phyloP scores from a whole-genome alignment of 2,113 vertebrate genomes.

The Rhipidura dahli region DNA sequence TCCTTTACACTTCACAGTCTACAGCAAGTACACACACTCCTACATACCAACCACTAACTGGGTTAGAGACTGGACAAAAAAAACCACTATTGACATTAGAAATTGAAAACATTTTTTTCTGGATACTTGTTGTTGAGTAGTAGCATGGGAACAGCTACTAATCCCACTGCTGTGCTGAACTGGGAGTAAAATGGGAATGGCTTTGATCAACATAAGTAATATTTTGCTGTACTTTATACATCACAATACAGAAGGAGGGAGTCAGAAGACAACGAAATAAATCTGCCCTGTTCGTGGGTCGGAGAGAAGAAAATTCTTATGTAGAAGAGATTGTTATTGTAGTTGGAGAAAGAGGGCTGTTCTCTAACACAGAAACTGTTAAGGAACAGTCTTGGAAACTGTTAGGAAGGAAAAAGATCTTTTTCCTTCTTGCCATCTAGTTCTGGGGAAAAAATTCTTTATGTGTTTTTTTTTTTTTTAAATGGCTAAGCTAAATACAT shows the following conservation, averaged over 20 bases:
- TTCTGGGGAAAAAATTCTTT: not conserved
- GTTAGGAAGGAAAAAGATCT: not conserved
- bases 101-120: not conserved
- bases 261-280: not conserved
- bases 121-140: not conserved
- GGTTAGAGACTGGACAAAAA: not conserved
- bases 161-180: not conserved
- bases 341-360: not conserved
- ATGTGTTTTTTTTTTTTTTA: not conserved
- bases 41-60: not conserved
- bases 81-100: not conserved
- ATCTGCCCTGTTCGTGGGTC: fast-evolving
- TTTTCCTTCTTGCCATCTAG: not conserved
- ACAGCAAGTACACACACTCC: not conserved
- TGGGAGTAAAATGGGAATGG: not conserved
- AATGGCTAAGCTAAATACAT: not conserved
- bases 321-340: not conserved
- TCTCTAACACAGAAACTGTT: not conserved
- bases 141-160: not conserved
- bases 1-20: not conserved
- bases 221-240: not conserved
- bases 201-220: not conserved
- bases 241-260: not conserved
- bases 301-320: not conserved
- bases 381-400: not conserved